Percentiles rank a stretch among this genome's conserved stretches.
Conservation (phyloP, 2,797 vertebrate genomes). For the Peromyscus nudipes region DNA sequence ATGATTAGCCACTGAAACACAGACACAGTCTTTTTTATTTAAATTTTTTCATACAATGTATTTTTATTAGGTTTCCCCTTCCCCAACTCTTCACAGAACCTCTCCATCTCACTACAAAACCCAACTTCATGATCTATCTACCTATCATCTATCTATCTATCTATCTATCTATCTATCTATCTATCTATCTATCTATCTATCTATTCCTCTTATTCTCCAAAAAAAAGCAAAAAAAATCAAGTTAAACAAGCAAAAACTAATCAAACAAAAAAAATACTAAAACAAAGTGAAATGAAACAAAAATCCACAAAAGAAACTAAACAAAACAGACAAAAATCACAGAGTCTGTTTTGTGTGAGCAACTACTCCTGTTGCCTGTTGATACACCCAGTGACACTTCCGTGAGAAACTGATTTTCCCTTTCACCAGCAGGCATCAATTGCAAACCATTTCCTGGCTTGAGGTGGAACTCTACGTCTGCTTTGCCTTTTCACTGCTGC, state of each 20-base stretch:
- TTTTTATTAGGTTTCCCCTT: neutral
- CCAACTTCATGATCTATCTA: neutral
- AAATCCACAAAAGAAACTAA: neutral
- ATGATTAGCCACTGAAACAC: neutral
- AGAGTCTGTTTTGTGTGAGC: neutral
- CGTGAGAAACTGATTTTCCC: neutral
- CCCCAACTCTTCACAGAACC: neutral
- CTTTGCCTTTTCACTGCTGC: neutral
- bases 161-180: no score
- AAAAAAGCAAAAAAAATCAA: neutral
- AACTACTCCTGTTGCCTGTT: no score
- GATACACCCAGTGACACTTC: neutral
- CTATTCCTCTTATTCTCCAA: neutral
- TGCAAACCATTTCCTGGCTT: neutral
- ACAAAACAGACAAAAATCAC: neutral
- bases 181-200: neutral
- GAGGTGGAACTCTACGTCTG: neutral
- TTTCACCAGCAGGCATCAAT: neutral
- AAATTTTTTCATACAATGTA: neutral
- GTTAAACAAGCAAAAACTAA: neutral
- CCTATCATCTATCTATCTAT: no score
- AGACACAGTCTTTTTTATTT: neutral
- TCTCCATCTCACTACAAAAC: neutral
- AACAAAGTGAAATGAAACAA: neutral
- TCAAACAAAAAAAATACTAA: neutral